Conservation (phyloP, 2,888 invertebrate genomes). For the Siphlonurus alternatus region DNA sequence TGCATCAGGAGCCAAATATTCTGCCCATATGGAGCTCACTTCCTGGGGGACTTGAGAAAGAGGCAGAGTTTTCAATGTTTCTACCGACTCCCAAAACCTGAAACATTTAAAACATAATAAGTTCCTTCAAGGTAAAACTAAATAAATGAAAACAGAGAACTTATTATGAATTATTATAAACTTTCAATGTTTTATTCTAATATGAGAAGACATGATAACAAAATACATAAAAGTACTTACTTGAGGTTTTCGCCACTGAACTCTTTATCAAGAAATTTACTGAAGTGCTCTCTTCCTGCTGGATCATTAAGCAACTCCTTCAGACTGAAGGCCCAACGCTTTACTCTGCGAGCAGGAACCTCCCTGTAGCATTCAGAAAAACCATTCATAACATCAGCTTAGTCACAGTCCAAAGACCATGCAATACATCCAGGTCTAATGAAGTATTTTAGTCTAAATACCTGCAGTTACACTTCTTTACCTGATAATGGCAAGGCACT, state of each 20-base stretch:
- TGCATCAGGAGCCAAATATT: conserved; percentile 86
- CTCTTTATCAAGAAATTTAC: conserved; percentile 90
- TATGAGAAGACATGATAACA: not conserved
- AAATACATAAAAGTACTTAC: conserved; percentile 35
- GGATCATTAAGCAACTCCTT: conserved; percentile 88
- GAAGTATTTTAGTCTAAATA: too few relatives aligned
- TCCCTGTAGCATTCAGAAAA: conserved; percentile 84
- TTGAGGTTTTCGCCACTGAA: conserved; percentile 97
- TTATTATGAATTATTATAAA: not conserved
- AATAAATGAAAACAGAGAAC: not conserved
- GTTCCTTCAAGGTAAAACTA: not conserved
- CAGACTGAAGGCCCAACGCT: conserved; percentile 93
- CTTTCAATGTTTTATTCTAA: not conserved
- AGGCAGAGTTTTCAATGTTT: conserved; percentile 77
- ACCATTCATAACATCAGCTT: too few relatives aligned
- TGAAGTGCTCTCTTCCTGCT: conserved; percentile 92
- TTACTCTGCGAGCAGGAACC: conserved; percentile 79
- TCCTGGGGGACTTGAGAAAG: conserved; percentile 66
- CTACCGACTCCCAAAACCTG: conserved; percentile 92
- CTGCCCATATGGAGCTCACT: conserved; percentile 78
- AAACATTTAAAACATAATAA: conserved; percentile 7
- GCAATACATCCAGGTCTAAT: too few relatives aligned
- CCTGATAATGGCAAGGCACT: too few relatives aligned
- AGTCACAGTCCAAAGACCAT: too few relatives aligned
- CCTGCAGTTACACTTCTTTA: too few relatives aligned